A percentile compares a stretch with the other conserved stretches of the same genome.
These are phyloP conservation scores for Meleagris gallopavo DNA, from an alignment of 2,113 vertebrate genomes.

Conservation along the genomic window DNA sequence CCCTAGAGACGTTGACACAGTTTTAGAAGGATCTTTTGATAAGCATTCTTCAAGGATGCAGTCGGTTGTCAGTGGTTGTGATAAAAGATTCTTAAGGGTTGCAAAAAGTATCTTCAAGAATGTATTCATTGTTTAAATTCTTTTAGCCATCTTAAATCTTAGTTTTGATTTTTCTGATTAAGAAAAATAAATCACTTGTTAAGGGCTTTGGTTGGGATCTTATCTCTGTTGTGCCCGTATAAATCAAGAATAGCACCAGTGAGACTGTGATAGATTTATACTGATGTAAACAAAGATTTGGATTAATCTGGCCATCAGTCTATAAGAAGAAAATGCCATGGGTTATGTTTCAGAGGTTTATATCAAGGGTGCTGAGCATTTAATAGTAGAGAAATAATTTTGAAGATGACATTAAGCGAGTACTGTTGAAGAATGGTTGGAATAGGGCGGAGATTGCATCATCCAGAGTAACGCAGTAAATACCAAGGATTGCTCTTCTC, in stretches of 20 bases:
- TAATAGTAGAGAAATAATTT: neutral
- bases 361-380: neutral
- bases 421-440: neutral
- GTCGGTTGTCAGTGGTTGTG: neutral
- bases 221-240: neutral
- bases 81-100: neutral
- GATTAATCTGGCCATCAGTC: neutral
- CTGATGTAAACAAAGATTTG: neutral
- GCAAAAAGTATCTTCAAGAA: neutral
- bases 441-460: neutral
- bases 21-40: neutral
- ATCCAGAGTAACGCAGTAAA: neutral
- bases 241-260: constrained; percentile 9
- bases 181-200: neutral
- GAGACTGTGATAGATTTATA: neutral
- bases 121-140: neutral
- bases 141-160: neutral
- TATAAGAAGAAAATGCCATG: neutral
- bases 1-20: neutral
- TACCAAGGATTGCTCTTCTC: neutral
- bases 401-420: neutral
- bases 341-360: neutral
- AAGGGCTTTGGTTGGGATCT: neutral
- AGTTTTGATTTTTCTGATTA: neutral
- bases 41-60: neutral